Evolutionary conservation across 2,888 invertebrate genomes (phyloP).

Genomic region (Troides aeacus): DNA sequence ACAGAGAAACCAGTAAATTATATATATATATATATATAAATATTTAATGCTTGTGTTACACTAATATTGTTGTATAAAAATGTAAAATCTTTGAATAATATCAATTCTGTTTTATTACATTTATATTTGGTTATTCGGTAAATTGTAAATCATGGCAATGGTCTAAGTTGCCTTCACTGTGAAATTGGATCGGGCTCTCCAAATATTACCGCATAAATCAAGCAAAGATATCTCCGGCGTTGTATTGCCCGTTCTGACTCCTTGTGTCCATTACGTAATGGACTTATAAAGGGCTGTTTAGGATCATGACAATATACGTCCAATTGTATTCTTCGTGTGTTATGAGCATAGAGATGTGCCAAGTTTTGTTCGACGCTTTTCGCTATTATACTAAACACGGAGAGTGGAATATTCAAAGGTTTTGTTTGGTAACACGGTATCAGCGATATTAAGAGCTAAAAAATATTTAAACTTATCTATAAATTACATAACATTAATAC

Average conservation of each 20-base stretch:
- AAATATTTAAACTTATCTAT: too few species aligned
- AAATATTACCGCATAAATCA: slow-evolving; percentile 66
- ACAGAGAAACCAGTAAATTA: too few species aligned
- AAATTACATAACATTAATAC: too few species aligned
- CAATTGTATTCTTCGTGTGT: slow-evolving; percentile 45
- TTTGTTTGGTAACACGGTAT: too few species aligned
- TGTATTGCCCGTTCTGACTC: slow-evolving; percentile 51
- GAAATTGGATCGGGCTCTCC: slow-evolving; percentile 47
- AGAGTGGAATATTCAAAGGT: too few species aligned
- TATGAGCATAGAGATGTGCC: slow-evolving; percentile 45
- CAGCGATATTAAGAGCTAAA: too few species aligned
- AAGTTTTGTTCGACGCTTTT: slow-evolving; percentile 57
- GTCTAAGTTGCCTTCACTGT: slow-evolving; percentile 43
- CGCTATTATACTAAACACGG: slow-evolving; percentile 36
- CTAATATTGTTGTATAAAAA: not conserved
- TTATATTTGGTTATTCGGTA: slow-evolving; percentile 20
- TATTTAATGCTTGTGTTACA: not conserved
- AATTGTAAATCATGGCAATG: slow-evolving; percentile 53
- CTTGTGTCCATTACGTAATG: slow-evolving; percentile 58
- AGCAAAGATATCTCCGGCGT: slow-evolving; percentile 49
- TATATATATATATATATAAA: too few species aligned
- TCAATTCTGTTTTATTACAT: not conserved
- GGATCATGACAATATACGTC: slow-evolving; percentile 52
- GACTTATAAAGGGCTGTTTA: slow-evolving; percentile 61
- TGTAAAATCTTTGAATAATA: not conserved